phyloP scores from a whole-genome alignment of 2,113 vertebrate species.

The Callopanchax toddi region DNA sequence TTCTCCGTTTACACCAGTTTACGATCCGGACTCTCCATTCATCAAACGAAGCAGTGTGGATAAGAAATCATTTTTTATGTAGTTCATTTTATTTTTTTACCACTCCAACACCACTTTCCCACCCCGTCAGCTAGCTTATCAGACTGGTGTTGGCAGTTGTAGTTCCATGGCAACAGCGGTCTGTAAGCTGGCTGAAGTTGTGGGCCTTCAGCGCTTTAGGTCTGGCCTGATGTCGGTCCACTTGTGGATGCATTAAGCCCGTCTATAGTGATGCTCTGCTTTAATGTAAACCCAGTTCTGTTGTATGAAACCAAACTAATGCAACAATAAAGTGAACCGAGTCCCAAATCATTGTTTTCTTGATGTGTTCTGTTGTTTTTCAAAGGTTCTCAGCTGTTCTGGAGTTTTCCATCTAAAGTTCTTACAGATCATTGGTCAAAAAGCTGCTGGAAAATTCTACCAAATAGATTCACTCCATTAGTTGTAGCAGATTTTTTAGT shows the following conservation, averaged over 20 bases:
- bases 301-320: constrained; percentile 4
- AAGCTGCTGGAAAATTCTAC: too few relatives aligned
- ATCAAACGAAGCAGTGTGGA: too few relatives aligned
- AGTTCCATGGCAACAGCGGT: constrained; percentile 92
- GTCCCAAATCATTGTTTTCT: background rate
- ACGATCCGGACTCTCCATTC: too few relatives aligned
- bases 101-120: constrained; percentile 68
- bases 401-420: background rate
- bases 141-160: constrained; percentile 99
- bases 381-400: background rate
- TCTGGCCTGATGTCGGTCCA: background rate
- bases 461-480: background rate
- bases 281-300: background rate
- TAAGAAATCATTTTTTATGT: too few relatives aligned
- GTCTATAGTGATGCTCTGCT: background rate
- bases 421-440: background rate
- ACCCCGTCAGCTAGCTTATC: constrained; percentile 98
- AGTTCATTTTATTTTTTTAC: background rate
- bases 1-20: too few relatives aligned
- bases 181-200: constrained; percentile 98
- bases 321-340: constrained; percentile 48
- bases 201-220: constrained; percentile 74
- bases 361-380: background rate
- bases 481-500: too few relatives aligned
- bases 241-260: background rate